Evolutionary conservation across 2,797 vertebrate species (phyloP).

Genomic region (Valencia hispanica): DNA sequence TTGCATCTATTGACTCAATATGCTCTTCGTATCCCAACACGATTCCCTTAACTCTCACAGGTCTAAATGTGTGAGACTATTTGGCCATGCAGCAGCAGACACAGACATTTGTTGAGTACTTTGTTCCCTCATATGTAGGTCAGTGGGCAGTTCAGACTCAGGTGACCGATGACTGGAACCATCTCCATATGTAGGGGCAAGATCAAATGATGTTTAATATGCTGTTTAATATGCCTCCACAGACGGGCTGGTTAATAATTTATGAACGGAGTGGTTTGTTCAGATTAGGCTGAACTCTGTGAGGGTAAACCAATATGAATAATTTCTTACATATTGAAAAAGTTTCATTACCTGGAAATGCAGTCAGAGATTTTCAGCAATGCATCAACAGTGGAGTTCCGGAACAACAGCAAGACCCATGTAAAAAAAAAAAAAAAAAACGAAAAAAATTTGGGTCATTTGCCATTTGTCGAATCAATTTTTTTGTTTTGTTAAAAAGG

Average conservation of each 20-base stretch:
- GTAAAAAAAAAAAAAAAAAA: background rate
- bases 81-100: background rate
- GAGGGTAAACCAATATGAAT: constrained; percentile 14
- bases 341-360: background rate
- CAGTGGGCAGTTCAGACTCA: constrained; percentile 40
- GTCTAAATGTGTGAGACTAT: background rate
- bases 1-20: background rate
- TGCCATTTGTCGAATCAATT: background rate
- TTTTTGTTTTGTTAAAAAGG: background rate
- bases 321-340: constrained; percentile 7
- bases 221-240: constrained; percentile 39
- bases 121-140: constrained; percentile 57
- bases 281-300: constrained; percentile 27
- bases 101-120: constrained; percentile 17
- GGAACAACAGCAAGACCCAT: background rate
- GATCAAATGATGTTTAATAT: constrained; percentile 56
- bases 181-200: constrained; percentile 54
- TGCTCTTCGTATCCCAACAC: background rate
- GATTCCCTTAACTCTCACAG: background rate
- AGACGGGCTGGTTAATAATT: constrained; percentile 29
- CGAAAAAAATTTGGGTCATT: background rate
- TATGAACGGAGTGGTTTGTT: constrained; percentile 30
- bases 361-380: background rate
- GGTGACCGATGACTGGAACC: constrained; percentile 26
- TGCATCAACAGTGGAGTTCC: background rate